Evolutionary conservation across 2,888 invertebrate species (phyloP).

Genomic region (Ellobium chinense): DNA sequence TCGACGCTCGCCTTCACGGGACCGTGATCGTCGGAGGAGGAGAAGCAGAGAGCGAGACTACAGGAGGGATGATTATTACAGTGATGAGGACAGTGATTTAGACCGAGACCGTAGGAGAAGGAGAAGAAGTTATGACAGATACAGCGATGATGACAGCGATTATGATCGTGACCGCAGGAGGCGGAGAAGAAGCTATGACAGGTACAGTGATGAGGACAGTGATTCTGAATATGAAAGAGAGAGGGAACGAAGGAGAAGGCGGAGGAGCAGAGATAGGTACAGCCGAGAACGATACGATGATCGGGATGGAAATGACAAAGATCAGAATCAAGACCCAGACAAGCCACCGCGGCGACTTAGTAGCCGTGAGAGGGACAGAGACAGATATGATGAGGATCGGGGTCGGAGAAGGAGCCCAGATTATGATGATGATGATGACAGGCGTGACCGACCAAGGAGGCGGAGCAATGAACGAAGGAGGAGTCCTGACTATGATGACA

Average conservation of each 20-base stretch:
- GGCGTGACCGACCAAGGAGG: slow-evolving; percentile 3
- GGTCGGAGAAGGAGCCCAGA: background rate
- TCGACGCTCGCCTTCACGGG: background rate
- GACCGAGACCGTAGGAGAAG: slow-evolving; percentile 21
- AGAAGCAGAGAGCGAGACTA: slow-evolving; percentile 14
- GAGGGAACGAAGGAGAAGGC: slow-evolving; percentile 1
- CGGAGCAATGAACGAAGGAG: background rate
- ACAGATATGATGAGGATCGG: slow-evolving; percentile 3
- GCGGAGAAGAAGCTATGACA: slow-evolving; percentile 19
- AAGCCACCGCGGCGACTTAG: background rate
- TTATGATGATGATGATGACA: slow-evolving; percentile 19
- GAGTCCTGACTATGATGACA: slow-evolving; percentile 5
- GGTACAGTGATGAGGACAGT: slow-evolving; percentile 35
- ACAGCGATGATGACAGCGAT: slow-evolving; percentile 21
- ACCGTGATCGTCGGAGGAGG: background rate
- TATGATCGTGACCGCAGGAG: background rate
- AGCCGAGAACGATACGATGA: slow-evolving; percentile 13
- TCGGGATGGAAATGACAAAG: slow-evolving; percentile 3
- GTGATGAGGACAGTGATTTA: slow-evolving; percentile 29
- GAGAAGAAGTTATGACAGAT: slow-evolving; percentile 7
- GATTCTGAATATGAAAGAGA: slow-evolving; percentile 26
- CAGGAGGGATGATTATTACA: slow-evolving; percentile 2
- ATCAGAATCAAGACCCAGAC: background rate
- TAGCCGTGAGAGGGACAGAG: slow-evolving; percentile 6
- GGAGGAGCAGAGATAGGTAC: slow-evolving; percentile 23